Percentiles rank a stretch among this genome's conserved stretches.
phyloP scores from a whole-genome alignment of 2,888 invertebrate species.

The Arge pagana region DNA sequence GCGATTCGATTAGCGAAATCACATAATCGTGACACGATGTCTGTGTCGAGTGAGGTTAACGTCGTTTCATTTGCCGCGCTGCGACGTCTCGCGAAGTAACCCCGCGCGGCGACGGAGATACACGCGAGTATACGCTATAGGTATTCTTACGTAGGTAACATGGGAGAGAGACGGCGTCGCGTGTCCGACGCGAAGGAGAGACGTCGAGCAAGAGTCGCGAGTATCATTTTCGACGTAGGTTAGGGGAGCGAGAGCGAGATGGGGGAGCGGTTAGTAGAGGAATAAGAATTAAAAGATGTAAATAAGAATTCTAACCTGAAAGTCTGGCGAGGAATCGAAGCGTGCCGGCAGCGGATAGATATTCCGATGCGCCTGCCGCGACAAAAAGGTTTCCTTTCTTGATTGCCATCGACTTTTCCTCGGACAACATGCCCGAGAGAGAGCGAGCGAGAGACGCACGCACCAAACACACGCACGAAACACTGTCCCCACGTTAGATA shows the following conservation, averaged over 20 bases:
- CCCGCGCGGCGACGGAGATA: too few relatives aligned
- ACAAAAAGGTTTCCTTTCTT: slow-evolving; percentile 20
- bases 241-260: not conserved
- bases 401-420: slow-evolving; percentile 24
- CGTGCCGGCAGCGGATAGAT: slow-evolving; percentile 49
- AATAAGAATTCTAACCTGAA: slow-evolving; percentile 61
- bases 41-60: too few relatives aligned
- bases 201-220: too few relatives aligned
- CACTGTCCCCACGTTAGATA: too few relatives aligned
- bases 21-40: too few relatives aligned
- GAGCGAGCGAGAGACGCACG: slow-evolving; percentile 23
- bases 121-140: too few relatives aligned
- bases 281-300: not conserved
- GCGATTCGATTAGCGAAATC: too few relatives aligned
- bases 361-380: slow-evolving; percentile 27
- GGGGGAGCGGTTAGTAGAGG: not conserved
- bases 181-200: too few relatives aligned
- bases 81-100: too few relatives aligned
- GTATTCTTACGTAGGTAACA: too few relatives aligned
- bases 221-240: too few relatives aligned
- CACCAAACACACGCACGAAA: slow-evolving; percentile 23
- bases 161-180: not conserved
- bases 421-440: slow-evolving; percentile 33
- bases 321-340: slow-evolving; percentile 64
- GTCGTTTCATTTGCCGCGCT: too few relatives aligned